Conservation (phyloP, 2,888 invertebrate genomes). For the Synergus umbraculus region DNA sequence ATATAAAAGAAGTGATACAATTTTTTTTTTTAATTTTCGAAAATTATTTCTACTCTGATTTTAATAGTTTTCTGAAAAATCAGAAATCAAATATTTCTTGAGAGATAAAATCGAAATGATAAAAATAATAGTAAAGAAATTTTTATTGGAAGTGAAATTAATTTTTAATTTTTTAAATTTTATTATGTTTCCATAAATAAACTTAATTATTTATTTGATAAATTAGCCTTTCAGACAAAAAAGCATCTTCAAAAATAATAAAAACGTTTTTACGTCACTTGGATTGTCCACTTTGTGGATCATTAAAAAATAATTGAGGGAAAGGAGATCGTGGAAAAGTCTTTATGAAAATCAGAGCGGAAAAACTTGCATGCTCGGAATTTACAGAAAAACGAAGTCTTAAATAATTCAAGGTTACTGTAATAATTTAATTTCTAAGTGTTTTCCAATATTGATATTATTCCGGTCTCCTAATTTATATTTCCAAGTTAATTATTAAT, state of each 20-base stretch:
- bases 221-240: background rate
- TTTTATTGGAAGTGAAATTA: background rate
- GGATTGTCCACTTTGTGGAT: background rate
- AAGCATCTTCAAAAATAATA: background rate
- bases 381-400: background rate
- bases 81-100: too few species aligned
- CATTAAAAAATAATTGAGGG: constrained; percentile 22
- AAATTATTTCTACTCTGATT: too few species aligned
- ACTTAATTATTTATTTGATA: background rate
- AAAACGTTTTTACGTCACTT: background rate
- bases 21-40: too few species aligned
- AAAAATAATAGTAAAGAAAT: too few species aligned
- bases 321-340: constrained; percentile 37
- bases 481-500: background rate
- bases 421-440: too few species aligned
- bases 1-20: too few species aligned
- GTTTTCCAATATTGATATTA: too few species aligned
- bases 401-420: constrained; percentile 5
- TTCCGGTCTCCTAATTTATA: too few species aligned
- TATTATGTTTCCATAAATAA: too few species aligned
- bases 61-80: too few species aligned
- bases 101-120: too few species aligned
- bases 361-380: constrained; percentile 13
- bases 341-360: constrained; percentile 27
- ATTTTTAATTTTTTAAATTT: background rate